Percentiles rank a stretch among this genome's conserved stretches.
phyloP scores from a whole-genome alignment of 2,113 vertebrate genomes.

The Lasiurus cinereus region DNA sequence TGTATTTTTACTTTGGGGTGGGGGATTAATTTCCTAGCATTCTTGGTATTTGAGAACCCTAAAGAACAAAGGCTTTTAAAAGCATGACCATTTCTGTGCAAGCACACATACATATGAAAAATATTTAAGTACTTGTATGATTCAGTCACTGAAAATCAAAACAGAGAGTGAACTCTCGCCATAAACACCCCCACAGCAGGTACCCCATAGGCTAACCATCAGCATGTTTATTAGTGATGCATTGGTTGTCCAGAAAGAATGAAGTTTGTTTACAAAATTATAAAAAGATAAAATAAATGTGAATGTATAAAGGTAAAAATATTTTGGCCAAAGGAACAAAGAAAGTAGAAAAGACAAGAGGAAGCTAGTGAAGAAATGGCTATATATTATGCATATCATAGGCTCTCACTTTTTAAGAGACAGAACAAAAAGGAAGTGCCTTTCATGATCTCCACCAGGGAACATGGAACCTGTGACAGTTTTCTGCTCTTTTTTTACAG shows the following conservation, averaged over 20 bases:
- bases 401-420: background rate
- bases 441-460: background rate
- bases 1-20: background rate
- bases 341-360: background rate
- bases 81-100: background rate
- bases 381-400: fast-evolving
- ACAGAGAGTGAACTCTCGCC: background rate
- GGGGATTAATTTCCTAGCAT: background rate
- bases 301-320: background rate
- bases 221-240: background rate
- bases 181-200: background rate
- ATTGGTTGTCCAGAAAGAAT: conserved; percentile 12
- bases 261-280: conserved; percentile 17
- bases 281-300: background rate
- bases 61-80: background rate
- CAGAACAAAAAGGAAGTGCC: background rate
- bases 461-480: background rate
- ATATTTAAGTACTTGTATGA: background rate
- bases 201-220: background rate
- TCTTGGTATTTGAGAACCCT: background rate
- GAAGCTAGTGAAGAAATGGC: background rate
- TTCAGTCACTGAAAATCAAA: background rate
- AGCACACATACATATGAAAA: background rate
- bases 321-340: background rate
- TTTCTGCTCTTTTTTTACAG: background rate